Evolutionary conservation across 2,113 vertebrate genomes (phyloP).

Genomic region (Thinocorus orbignyianus): DNA sequence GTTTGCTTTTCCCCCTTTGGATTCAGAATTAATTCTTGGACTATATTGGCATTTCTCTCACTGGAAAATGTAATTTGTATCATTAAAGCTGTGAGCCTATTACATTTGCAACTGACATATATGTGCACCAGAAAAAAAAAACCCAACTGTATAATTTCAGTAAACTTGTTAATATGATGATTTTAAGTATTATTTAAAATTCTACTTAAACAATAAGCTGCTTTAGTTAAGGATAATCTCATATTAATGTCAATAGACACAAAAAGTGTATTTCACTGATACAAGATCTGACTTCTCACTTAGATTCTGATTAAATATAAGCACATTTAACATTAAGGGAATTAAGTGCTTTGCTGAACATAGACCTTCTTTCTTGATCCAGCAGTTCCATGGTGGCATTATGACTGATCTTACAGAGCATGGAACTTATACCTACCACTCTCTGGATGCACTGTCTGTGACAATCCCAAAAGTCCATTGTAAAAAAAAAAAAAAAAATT

Average conservation of each 20-base stretch:
- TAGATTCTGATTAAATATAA: not conserved
- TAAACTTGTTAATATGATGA: not conserved
- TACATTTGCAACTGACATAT: constrained; percentile 11
- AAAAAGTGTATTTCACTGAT: not conserved
- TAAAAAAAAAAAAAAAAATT: not conserved
- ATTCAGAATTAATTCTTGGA: constrained; percentile 24
- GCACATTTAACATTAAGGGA: not conserved
- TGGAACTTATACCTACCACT: not conserved
- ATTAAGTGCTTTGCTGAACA: not conserved
- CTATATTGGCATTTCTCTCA: constrained; percentile 9
- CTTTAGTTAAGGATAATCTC: not conserved
- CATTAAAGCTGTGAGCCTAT: constrained; percentile 18
- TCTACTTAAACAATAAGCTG: not conserved
- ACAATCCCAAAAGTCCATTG: not conserved
- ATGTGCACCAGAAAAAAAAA: not conserved
- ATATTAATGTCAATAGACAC: not conserved
- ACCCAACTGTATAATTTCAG: not conserved
- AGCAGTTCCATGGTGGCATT: not conserved
- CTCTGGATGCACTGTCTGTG: not conserved
- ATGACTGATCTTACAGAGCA: not conserved
- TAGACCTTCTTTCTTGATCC: not conserved
- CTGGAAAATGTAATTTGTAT: constrained; percentile 39
- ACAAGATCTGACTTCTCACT: not conserved
- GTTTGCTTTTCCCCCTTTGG: not conserved
- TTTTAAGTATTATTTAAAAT: not conserved